These are phyloP conservation scores for Hydraecia micacea DNA, from an alignment of 2,888 invertebrate species.

Conservation along the genomic window DNA sequence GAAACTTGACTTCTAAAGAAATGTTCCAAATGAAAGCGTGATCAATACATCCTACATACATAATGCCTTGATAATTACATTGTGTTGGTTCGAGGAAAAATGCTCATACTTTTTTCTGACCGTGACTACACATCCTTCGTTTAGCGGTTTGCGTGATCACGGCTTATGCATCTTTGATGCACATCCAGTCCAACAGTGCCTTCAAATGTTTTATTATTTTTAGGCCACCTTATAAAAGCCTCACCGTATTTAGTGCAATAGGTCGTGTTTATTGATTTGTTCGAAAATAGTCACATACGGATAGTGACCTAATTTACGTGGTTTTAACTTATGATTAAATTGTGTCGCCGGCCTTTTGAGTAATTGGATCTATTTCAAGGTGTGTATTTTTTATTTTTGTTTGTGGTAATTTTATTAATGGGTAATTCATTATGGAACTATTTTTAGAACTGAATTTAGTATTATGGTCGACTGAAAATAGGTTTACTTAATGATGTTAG, in stretches of 20 bases:
- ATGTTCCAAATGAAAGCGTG: constrained; percentile 31
- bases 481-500: neutral
- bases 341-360: constrained; percentile 51
- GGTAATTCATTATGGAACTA: constrained; percentile 17
- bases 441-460: constrained; percentile 16
- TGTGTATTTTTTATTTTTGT: constrained; percentile 38
- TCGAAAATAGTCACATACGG: constrained; percentile 69
- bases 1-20: constrained; percentile 53
- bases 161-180: constrained; percentile 83
- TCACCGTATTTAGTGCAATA: constrained; percentile 80
- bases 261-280: constrained; percentile 75
- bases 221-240: constrained; percentile 78
- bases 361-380: constrained; percentile 58
- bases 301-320: constrained; percentile 70
- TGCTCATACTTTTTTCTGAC: constrained; percentile 42
- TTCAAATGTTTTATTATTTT: constrained; percentile 86
- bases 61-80: constrained; percentile 59
- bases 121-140: constrained; percentile 51
- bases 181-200: constrained; percentile 67
- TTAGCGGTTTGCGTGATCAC: constrained; percentile 76
- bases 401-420: constrained; percentile 30
- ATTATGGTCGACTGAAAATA: neutral
- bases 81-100: constrained; percentile 58
- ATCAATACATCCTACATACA: constrained; percentile 55
- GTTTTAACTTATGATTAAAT: constrained; percentile 61